Base-by-base conservation (phyloP, 1,140 invertebrate species). In the Eupristina koningsbergeri region DNA sequence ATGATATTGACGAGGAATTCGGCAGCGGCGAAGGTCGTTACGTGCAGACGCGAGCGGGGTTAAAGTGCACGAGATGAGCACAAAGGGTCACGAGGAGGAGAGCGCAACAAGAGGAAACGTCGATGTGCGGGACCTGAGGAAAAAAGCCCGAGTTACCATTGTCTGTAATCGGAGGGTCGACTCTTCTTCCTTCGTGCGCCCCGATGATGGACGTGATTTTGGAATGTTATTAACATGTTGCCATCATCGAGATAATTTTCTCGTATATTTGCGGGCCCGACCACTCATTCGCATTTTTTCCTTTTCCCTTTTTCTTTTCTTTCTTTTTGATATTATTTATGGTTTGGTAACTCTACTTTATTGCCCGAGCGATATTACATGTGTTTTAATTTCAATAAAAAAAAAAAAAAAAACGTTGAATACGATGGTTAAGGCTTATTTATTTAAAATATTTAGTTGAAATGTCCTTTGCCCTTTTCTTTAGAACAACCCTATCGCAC, bases 1-100 rank as follows among this genome's bases (percentile, higher is more conserved):
- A 88, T 87, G 87, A 88, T 88, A 89, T 88, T 84, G 88, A 87
- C 84, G 87, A 88, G 85, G 86, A 83, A 84, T 86, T 81, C 34
- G 75, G n/a, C 75, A 29, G 34, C 39, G 74, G 63, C n/a, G n/a
- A n/a, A n/a, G 29, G 82, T 75, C 82, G 76, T 84, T 84, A 84
- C 53, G 15, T 53, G 67, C 76, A 83, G 64, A 73, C 39, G 13
- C 39, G 61, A 58, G 53, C 13, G 22, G 26, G 36, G 39, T 22
- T 41, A 36, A 61, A 19, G 2, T 31, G 41, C 53, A 5, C 45
- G 15, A 1, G 50, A 63, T 22, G 41, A 67, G 31, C 47, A 81
- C 53, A 45, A 53, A 26, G 26, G 19, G 58, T 47, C 3, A 67
- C 77, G n/a, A 34, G 34, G 78, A 69, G 29, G 69, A 71, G 31